A percentile compares a stretch with the other conserved stretches of the same genome.
Conservation (phyloP, 2,888 invertebrate genomes). For the Chloroclystis v-ata region DNA sequence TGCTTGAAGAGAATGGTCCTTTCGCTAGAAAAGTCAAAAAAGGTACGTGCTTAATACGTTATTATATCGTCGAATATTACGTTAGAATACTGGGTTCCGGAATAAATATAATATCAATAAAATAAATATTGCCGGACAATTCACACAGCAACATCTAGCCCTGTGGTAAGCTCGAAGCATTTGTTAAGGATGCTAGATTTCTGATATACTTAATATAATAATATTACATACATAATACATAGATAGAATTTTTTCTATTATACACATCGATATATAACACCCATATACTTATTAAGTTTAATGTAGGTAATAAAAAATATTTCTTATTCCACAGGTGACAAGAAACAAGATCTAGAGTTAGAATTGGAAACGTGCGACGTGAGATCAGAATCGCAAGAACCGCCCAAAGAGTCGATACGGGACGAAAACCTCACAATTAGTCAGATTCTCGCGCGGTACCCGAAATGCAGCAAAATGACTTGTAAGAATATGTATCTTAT, state of each 20-base stretch:
- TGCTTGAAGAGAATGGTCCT: constrained; percentile 72
- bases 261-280: too few species aligned
- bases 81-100: too few species aligned
- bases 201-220: too few species aligned
- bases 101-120: too few species aligned
- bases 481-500: constrained; percentile 86
- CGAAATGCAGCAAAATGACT: constrained; percentile 78
- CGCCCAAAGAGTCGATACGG: constrained; percentile 79
- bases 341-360: constrained; percentile 75
- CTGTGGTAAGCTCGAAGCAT: too few species aligned
- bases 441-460: constrained; percentile 83
- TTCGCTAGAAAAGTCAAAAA: constrained; percentile 82
- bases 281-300: too few species aligned
- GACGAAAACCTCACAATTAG: constrained; percentile 85
- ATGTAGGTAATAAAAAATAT: background rate
- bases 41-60: constrained; percentile 48
- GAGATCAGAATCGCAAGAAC: constrained; percentile 70
- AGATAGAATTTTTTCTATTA: too few species aligned
- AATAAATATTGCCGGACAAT: too few species aligned
- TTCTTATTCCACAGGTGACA: constrained; percentile 52
- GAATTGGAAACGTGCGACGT: constrained; percentile 82
- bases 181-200: too few species aligned
- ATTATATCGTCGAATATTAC: too few species aligned
- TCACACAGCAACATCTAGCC: background rate
- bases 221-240: too few species aligned